Percentiles rank a stretch among this genome's conserved stretches.
These are phyloP conservation scores for Cervus canadensis DNA, from an alignment of 2,113 vertebrate genomes.

Conservation along the genomic window DNA sequence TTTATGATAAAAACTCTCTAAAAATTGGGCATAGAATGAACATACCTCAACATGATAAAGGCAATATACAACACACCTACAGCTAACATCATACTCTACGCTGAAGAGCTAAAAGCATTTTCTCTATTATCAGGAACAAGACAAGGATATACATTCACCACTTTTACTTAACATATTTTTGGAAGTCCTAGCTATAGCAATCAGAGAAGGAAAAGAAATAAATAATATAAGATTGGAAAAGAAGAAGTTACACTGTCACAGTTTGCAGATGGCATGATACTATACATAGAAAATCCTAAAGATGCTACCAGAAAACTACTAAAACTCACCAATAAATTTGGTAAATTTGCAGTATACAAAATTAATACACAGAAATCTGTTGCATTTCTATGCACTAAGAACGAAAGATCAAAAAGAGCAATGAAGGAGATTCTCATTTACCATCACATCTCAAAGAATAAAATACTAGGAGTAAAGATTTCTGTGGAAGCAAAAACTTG, in stretches of 20 bases:
- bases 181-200: neutral
- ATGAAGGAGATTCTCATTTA: neutral
- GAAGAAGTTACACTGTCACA: neutral
- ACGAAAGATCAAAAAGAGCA: neutral
- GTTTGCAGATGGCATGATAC: neutral
- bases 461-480: neutral
- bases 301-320: neutral
- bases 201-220: neutral
- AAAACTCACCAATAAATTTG: neutral
- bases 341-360: neutral
- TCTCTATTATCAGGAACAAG: neutral
- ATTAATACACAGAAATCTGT: neutral
- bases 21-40: neutral
- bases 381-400: neutral
- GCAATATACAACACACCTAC: neutral
- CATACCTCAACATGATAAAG: neutral
- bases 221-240: neutral
- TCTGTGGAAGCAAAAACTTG: neutral
- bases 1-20: neutral
- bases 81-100: neutral
- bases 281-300: neutral
- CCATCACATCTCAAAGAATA: neutral
- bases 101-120: neutral
- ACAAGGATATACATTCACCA: neutral
- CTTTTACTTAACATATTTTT: neutral